Evolutionary conservation across 2,888 invertebrate species (phyloP).

Genomic region (Tortricodes alternella): DNA sequence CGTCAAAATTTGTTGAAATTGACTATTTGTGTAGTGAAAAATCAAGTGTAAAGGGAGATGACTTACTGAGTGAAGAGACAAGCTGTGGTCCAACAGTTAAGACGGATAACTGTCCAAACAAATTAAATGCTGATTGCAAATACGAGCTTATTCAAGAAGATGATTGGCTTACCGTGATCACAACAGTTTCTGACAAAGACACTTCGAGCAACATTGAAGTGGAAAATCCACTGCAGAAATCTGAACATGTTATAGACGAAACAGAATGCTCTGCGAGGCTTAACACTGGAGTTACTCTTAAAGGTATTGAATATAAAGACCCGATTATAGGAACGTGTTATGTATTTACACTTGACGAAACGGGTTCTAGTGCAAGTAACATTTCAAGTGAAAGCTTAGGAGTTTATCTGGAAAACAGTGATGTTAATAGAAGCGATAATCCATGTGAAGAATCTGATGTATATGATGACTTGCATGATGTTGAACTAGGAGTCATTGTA

Average conservation of each 20-base stretch:
- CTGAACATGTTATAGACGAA: neutral
- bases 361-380: constrained; percentile 19
- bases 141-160: constrained; percentile 27
- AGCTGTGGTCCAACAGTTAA: neutral
- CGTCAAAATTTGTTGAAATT: too few relatives aligned
- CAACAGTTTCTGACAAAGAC: constrained; percentile 5
- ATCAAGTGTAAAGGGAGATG: too few relatives aligned
- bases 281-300: constrained; percentile 42
- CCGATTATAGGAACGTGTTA: constrained; percentile 54
- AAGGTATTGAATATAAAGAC: constrained; percentile 56
- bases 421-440: constrained; percentile 27
- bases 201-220: neutral
- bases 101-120: neutral
- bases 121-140: constrained; percentile 9
- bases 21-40: too few relatives aligned
- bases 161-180: constrained; percentile 24
- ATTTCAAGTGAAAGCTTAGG: constrained; percentile 30
- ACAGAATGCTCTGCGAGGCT: constrained; percentile 1
- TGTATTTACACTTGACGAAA: constrained; percentile 48
- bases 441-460: constrained; percentile 33
- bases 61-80: neutral
- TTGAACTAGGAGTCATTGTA: constrained; percentile 45
- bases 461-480: constrained; percentile 36
- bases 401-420: constrained; percentile 32
- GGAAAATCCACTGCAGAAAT: neutral